These are phyloP conservation scores for Aleiodes sp. DNA, from an alignment of 1,140 invertebrate genomes.

Conservation along the genomic window DNA sequence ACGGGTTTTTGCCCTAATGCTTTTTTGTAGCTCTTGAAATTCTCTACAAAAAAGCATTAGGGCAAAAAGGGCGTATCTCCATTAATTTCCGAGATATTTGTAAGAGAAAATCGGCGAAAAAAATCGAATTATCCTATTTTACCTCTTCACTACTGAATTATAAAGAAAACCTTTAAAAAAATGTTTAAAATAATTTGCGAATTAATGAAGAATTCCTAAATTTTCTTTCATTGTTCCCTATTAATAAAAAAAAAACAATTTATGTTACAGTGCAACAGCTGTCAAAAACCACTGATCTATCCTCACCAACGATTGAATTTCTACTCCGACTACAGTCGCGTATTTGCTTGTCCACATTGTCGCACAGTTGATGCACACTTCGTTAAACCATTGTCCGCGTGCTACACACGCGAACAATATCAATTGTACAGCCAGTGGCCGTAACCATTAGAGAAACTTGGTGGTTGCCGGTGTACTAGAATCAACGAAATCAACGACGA, in stretches of 20 bases:
- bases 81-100: too few species aligned
- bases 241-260: slow-evolving; percentile 16
- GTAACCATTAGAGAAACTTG: slow-evolving; percentile 72
- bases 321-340: slow-evolving; percentile 95
- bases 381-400: slow-evolving; percentile 86
- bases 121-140: too few species aligned
- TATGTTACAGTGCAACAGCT: slow-evolving; percentile 85
- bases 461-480: slow-evolving; percentile 28
- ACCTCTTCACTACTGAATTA: too few species aligned
- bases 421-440: slow-evolving; percentile 80
- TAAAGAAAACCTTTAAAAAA: too few species aligned
- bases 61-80: too few species aligned
- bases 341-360: slow-evolving; percentile 91
- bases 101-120: too few species aligned
- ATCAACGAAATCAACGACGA: slow-evolving; percentile 26
- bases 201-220: not conserved
- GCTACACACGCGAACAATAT: slow-evolving; percentile 78
- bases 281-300: slow-evolving; percentile 85
- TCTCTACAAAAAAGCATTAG: too few species aligned
- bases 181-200: too few species aligned
- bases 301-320: slow-evolving; percentile 88
- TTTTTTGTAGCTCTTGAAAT: too few species aligned
- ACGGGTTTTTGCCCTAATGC: too few species aligned
- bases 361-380: slow-evolving; percentile 91
- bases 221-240: not conserved